Percentiles rank a stretch among this genome's conserved stretches.
phyloP scores from a whole-genome alignment of 1,140 invertebrate species.

The Pachypsylla venusta region DNA sequence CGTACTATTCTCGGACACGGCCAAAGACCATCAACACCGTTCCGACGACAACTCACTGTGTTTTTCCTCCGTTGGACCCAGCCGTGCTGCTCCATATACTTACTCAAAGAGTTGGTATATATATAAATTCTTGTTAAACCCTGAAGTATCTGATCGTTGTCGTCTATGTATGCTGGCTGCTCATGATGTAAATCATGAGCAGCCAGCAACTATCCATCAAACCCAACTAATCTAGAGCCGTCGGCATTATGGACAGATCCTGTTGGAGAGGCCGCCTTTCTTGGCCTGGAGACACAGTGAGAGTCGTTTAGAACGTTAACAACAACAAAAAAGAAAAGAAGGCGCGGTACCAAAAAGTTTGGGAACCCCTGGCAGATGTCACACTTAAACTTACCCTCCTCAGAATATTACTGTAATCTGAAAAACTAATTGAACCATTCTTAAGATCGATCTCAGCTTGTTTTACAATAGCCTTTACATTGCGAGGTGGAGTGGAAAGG shows the following conservation, averaged over 20 bases:
- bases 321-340: background rate
- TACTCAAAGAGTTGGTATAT: too few species aligned
- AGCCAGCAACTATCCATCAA: background rate
- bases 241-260: too few species aligned
- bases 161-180: too few species aligned
- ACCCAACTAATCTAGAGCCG: too few species aligned
- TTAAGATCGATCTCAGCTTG: constrained; percentile 66
- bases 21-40: too few species aligned
- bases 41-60: too few species aligned
- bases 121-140: too few species aligned
- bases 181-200: background rate
- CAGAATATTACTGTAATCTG: constrained; percentile 57
- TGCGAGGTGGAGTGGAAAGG: constrained; percentile 11
- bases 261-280: too few species aligned
- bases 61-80: too few species aligned
- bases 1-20: too few species aligned
- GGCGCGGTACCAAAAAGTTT: background rate
- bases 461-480: constrained; percentile 42
- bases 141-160: too few species aligned
- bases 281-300: background rate
- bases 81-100: too few species aligned
- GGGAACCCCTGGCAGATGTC: background rate
- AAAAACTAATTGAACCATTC: constrained; percentile 55
- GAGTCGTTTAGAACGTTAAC: background rate
- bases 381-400: constrained; percentile 39